phyloP scores from a whole-genome alignment of 2,888 invertebrate species.

The Nomada goodeniana region DNA sequence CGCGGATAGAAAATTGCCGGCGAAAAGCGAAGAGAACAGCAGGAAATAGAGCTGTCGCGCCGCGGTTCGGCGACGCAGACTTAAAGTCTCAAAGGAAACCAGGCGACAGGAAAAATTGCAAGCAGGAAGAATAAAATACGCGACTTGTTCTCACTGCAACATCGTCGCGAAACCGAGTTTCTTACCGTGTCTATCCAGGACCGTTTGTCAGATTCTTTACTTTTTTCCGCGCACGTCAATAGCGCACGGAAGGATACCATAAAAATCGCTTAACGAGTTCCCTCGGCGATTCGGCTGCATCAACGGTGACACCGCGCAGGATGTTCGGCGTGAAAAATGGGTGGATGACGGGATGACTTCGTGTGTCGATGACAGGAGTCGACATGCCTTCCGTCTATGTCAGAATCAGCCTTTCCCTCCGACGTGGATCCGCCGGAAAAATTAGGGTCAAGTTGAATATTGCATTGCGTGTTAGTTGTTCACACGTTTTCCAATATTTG shows the following conservation, averaged over 20 bases:
- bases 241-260: slow-evolving; percentile 18
- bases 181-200: slow-evolving; percentile 25
- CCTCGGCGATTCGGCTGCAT: slow-evolving; percentile 25
- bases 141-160: neutral
- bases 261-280: slow-evolving; percentile 54
- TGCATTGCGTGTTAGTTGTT: too few species aligned
- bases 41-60: neutral
- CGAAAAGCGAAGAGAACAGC: too few species aligned
- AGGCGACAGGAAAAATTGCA: slow-evolving; percentile 4
- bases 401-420: neutral
- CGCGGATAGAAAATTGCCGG: neutral
- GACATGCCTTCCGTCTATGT: neutral
- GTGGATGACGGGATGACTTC: neutral
- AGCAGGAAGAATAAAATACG: neutral
- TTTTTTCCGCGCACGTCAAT: slow-evolving; percentile 22
- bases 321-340: neutral
- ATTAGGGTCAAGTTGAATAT: neutral
- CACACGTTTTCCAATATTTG: too few species aligned
- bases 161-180: slow-evolving; percentile 22
- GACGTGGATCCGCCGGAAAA: too few species aligned
- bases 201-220: slow-evolving; percentile 33
- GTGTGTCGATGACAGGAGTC: neutral
- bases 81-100: slow-evolving; percentile 30
- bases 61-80: neutral
- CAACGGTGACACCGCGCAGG: slow-evolving; percentile 9